Evolutionary conservation across 2,888 invertebrate genomes (phyloP).

Genomic region (Tricholauxania praeusta): DNA sequence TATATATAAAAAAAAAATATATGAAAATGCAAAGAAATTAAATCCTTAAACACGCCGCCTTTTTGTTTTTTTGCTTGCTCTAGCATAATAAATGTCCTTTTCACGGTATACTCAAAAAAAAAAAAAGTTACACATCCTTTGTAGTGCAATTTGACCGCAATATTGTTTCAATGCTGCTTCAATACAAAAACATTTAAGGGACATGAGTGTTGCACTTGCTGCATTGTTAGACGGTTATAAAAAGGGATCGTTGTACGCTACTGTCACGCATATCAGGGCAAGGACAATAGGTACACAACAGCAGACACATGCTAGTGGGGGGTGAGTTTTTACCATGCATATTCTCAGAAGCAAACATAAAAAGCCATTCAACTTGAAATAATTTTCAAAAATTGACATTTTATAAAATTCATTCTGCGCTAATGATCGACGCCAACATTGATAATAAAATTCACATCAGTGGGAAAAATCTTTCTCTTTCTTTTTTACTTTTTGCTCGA

Average conservation of each 20-base stretch:
- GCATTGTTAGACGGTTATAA: not conserved
- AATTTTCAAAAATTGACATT: no score
- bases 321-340: not conserved
- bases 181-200: not conserved
- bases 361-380: no score
- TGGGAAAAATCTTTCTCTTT: no score
- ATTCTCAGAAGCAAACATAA: no score
- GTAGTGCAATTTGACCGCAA: constrained; percentile 37
- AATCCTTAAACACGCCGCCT: not conserved
- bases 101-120: not conserved
- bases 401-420: no score
- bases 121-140: constrained; percentile 19
- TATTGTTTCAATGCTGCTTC: constrained; percentile 31
- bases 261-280: constrained; percentile 26
- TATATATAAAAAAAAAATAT: no score
- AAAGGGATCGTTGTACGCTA: constrained; percentile 1
- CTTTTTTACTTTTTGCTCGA: no score
- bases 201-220: not conserved
- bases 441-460: no score
- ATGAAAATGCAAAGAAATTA: no score
- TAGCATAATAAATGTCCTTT: not conserved
- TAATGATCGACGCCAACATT: no score
- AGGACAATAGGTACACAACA: constrained; percentile 6
- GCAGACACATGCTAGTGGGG: constrained; percentile 45
- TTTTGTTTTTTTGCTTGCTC: not conserved